Conservation (phyloP, 2,113 vertebrate genomes). For the Sapayoa aenigma region DNA sequence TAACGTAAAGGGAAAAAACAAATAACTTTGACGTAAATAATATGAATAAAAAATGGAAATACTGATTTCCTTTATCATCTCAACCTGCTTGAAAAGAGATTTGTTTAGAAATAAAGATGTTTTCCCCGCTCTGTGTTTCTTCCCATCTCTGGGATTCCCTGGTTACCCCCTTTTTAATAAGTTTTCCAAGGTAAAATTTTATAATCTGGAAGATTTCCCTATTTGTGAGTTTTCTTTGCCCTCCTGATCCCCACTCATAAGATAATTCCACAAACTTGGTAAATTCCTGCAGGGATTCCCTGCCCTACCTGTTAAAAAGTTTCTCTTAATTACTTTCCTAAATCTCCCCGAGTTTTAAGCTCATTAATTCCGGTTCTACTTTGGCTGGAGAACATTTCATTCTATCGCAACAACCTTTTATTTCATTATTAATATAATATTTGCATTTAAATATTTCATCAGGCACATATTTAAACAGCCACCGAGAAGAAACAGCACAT, state of each 20-base stretch:
- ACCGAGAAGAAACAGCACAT: neutral
- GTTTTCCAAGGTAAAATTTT: neutral
- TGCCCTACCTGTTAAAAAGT: neutral
- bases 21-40: neutral
- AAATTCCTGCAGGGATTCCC: neutral
- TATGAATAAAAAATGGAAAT: neutral
- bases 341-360: neutral
- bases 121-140: neutral
- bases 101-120: neutral
- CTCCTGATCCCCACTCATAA: neutral
- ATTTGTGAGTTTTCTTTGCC: neutral
- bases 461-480: neutral
- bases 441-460: slow-evolving; percentile 8
- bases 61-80: neutral
- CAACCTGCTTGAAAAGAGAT: neutral
- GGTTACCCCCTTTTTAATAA: neutral
- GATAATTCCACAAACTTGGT: neutral
- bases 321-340: neutral
- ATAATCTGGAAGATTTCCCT: neutral
- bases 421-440: slow-evolving; percentile 4
- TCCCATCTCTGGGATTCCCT: neutral
- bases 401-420: neutral
- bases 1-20: neutral
- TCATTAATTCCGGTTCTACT: neutral
- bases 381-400: neutral